Evolutionary conservation across 37 sponge, comb jelly and placozoan species (phyloP), one percentile per base, ranked within the genome.

Genomic region (Axinella damicornis): DNA sequence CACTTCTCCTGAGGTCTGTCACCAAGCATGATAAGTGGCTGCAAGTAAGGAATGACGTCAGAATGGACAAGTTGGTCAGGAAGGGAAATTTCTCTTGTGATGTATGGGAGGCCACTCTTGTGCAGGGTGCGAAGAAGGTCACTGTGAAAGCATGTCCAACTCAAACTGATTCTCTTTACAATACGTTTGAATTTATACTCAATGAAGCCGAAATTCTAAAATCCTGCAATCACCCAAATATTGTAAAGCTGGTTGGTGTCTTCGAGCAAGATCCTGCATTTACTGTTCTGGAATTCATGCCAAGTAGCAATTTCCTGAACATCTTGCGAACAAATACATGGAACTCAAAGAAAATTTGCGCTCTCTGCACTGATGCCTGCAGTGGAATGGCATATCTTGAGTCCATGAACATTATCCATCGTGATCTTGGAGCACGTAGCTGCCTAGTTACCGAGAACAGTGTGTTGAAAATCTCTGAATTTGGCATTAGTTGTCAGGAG

Each of bases 231-330:
- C 98, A 97, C 85, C 98, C 95, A 25, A 92, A 97, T 55, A 91
- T 97, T 71, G 98, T 97, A 38, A 80, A 76, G 82, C 65, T 96
- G 71, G 85, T 97, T 22, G 98, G 98, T 17, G 85, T 97, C 25
- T 90, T 88, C 53, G 94, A 97, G 27, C 78, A 79, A 31, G 96
- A 95, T 17, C 91, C 93, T 14, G 88, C 95, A 36, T 95, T 88
- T 39, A 97, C 95, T 34, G 84, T 97, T 24, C 95, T 97, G 96
- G 98, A 97, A 88, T 79, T 97, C 36, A 92, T 97, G 94, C 82
- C 85, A 1, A 94, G 96, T 0, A 96, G 98, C 65, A 85, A 90
- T 18, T 90, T 97, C 69, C 69, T 93, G 18, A 83, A 89, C 53
- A 95, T 79, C 81, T 84, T 97, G 39, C 61, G 95, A 39, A 95